phyloP scores from a whole-genome alignment of 2,888 invertebrate species.

The Smittia aterrima region DNA sequence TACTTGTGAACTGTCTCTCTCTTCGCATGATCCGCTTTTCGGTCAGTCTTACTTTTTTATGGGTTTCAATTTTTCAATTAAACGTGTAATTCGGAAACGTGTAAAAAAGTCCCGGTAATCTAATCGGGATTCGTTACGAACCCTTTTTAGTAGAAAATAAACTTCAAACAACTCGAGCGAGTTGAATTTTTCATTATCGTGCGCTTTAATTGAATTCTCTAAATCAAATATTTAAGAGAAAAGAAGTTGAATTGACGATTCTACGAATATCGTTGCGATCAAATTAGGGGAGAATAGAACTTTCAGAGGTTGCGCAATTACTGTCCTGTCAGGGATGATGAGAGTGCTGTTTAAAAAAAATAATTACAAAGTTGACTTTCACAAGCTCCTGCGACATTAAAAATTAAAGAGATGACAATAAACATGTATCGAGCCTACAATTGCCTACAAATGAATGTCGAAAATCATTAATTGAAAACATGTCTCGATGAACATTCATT shows the following conservation, averaged over 20 bases:
- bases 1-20: too few relatives aligned
- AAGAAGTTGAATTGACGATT: background rate
- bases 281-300: background rate
- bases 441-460: background rate
- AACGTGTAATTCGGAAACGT: background rate
- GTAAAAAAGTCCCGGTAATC: constrained; percentile 29
- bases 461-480: constrained; percentile 38
- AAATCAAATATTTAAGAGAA: constrained; percentile 25
- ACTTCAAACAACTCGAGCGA: background rate
- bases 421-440: constrained; percentile 24
- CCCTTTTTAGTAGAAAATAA: constrained; percentile 7
- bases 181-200: constrained; percentile 37
- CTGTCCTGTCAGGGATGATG: too few relatives aligned
- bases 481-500: constrained; percentile 4
- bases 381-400: background rate
- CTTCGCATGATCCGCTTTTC: background rate
- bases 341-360: too few relatives aligned
- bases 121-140: constrained; percentile 7
- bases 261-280: background rate
- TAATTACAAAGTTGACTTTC: too few relatives aligned
- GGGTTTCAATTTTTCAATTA: constrained; percentile 27
- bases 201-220: constrained; percentile 27
- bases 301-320: too few relatives aligned
- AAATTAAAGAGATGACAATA: constrained; percentile 33
- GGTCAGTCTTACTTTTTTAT: background rate